A percentile compares a stretch with the other conserved stretches of the same genome.
Conservation (phyloP, 2,113 vertebrate genomes). For the Cygnus buccinator region DNA sequence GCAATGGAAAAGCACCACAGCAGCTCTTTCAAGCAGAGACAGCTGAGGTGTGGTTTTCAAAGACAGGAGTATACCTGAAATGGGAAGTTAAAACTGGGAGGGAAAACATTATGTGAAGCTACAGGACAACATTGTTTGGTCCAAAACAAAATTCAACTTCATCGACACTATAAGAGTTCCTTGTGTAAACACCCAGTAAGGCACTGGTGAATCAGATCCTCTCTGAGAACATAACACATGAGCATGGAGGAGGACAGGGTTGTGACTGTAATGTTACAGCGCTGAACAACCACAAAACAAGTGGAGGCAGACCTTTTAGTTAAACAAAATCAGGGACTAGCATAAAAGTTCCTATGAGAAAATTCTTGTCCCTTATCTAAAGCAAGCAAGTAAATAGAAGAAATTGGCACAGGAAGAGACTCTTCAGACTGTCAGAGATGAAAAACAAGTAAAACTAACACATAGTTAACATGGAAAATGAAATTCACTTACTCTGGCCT, state of each 20-base stretch:
- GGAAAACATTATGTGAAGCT: background rate
- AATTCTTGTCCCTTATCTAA: background rate
- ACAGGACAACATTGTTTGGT: background rate
- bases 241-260: fast-evolving
- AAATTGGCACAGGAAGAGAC: background rate
- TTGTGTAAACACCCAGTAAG: background rate
- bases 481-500: background rate
- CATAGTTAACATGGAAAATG: fast-evolving
- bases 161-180: background rate
- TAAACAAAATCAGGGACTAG: background rate
- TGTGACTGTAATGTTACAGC: background rate
- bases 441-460: background rate
- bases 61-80: background rate
- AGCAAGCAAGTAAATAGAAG: background rate
- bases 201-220: background rate
- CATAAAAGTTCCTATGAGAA: background rate
- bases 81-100: background rate
- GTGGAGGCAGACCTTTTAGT: background rate
- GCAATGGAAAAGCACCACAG: background rate
- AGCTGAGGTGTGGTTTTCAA: background rate
- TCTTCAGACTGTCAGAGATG: background rate
- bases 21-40: background rate
- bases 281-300: background rate
- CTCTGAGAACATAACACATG: background rate
- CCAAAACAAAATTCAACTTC: background rate